Evolutionary conservation across 2,888 invertebrate genomes (phyloP), one percentile per base, ranked within the genome.

Genomic region (Meloe dianella): DNA sequence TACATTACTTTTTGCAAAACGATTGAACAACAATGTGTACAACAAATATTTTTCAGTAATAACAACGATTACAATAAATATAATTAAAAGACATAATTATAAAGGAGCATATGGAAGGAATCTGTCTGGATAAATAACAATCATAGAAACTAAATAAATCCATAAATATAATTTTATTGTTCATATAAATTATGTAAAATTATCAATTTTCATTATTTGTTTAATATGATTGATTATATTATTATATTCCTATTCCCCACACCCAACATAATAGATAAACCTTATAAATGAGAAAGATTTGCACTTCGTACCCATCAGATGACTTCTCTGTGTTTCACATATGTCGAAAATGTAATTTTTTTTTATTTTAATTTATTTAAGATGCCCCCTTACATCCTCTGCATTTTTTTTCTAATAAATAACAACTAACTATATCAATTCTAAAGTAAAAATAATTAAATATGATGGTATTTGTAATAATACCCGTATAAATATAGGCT

Each of bases 221-320:
- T 20, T 1, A 22, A n/a, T n/a, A n/a, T n/a, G n/a, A n/a, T n/a
- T n/a, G n/a, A n/a, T n/a, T n/a, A n/a, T n/a, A n/a, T n/a, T n/a
- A n/a, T n/a, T n/a, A 4, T 35, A 35, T 3, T 51, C 12, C 20
- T 51, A 24, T 61, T 56, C 57, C 68, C 68, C 68, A 61, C 66
- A 66, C 66, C 60, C 60, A 68, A 66, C 51, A 63, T 68, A 67
- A 61, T 41, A 24, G n/a, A n/a, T 22, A 61, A 64, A 20, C 56
- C 54, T 61, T 54, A 60, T 24, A 60, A 60, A 60, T 6, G n/a
- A 54, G 27, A 54, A 35, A 35, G 57, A 76, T 79, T 79, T 79
- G 79, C 78, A 79, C 79, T 79, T 79, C 75, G 68, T 73, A 74
- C 72, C 77, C 70, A 78, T 79, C 79, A 79, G 79, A 79, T 79